Evolutionary conservation across 2,888 invertebrate genomes (phyloP), one percentile per base, ranked within the genome.

Genomic region (Drosophila planitibia): DNA sequence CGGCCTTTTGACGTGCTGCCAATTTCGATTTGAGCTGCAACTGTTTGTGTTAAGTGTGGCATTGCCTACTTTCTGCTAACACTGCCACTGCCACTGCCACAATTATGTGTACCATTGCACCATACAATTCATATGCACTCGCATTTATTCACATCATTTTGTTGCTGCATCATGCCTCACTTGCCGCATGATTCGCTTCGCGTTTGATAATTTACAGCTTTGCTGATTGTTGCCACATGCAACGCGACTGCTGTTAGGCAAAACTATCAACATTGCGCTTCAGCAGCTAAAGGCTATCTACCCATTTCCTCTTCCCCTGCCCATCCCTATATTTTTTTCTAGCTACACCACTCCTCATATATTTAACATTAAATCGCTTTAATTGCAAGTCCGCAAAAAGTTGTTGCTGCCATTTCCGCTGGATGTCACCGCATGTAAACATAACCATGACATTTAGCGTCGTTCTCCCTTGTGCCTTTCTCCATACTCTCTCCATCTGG

Each of bases 401-500:
- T 76, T 86, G 83, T 76, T 79, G 79, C 82, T 76, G 76, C 74
- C 83, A 83, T 83, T 89, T 86, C 86, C 89, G 89, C 75, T 83
- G 87, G 79, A 66, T 89, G 85, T 83, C 82, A 86, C 85, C 91
- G 90, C 92, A 90, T 91, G 91, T 91, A 89, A 92, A 91, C 89
- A 87, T 85, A 92, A 84, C 92, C 91, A 88, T 91, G 92, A 92
- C 91, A 91, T 92, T 91, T 90, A 82, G 83, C 85, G 84, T 87
- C 81, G 85, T 84, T 80, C 72, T 65, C 22, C 14, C 19, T 53
- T 30, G 44, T 51, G 39, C 22, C 52, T 22, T 22, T 12, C 37
- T 6, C 54, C 39, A 4, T 32, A 12, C 30, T 47, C 35, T 3
- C 30, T 14, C 37, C 2, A 37, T 67, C 57, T 53, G 61, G 59